A percentile compares a stretch with the other conserved stretches of the same genome.
Conservation (phyloP, 2,113 vertebrate species). For the Numenius arquata region DNA sequence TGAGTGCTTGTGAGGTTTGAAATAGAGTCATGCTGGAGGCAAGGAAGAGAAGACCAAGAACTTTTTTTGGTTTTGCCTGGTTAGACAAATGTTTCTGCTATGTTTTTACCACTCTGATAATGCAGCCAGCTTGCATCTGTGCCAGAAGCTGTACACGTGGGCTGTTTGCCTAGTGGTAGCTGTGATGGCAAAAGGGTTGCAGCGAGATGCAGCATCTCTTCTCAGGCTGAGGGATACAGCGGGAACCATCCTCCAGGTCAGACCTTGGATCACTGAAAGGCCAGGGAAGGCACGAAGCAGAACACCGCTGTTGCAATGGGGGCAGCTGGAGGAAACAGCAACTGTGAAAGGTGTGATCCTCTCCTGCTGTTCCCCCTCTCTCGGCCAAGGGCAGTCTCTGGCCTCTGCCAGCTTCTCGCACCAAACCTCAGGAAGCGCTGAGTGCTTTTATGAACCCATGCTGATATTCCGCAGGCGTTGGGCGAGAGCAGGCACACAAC, state of each 20-base stretch:
- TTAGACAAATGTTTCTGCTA: not conserved
- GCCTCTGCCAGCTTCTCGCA: not conserved
- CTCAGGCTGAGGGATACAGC: not conserved
- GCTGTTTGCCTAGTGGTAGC: not conserved
- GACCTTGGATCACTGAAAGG: not conserved
- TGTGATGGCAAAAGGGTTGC: not conserved
- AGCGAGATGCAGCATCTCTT: not conserved
- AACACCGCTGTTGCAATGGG: not conserved
- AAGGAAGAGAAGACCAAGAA: not conserved
- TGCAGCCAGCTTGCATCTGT: not conserved
- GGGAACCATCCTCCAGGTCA: not conserved
- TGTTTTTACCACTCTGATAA: not conserved
- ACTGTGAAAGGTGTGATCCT: not conserved
- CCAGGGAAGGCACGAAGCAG: not conserved
- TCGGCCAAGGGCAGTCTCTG: not conserved
- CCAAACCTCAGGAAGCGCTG: not conserved
- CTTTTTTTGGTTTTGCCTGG: not conserved
- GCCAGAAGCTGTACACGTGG: not conserved
- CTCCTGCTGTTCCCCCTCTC: not conserved
- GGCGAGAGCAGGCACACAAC: not conserved
- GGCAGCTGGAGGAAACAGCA: not conserved
- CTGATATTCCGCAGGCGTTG: accelerated
- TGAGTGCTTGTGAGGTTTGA: not conserved
- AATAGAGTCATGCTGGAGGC: not conserved
- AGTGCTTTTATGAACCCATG: not conserved